These are phyloP conservation scores for Pristionchus mayeri DNA, from an alignment of 2,888 invertebrate species.

Conservation along the genomic window DNA sequence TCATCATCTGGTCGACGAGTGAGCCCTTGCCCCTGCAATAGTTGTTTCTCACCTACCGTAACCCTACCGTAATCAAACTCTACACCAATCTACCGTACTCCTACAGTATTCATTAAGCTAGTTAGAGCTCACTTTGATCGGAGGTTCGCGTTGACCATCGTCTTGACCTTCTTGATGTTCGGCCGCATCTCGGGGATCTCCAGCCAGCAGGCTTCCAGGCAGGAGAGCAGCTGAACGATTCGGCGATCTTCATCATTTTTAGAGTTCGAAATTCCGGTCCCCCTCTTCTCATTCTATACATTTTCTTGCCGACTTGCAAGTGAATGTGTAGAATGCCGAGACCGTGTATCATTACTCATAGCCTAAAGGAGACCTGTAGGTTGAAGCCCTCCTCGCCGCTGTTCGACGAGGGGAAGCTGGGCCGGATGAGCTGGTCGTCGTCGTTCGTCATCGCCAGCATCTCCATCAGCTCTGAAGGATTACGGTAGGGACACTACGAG, in stretches of 20 bases:
- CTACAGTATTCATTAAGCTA: no score
- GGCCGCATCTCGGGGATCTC: conserved; percentile 74
- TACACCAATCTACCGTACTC: no score
- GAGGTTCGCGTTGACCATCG: conserved; percentile 72
- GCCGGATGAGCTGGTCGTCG: conserved; percentile 72
- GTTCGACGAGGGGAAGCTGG: conserved; percentile 68
- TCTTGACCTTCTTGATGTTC: conserved; percentile 72
- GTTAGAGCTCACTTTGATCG: conserved; percentile 66
- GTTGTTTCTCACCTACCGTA: not conserved
- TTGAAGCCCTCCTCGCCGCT: conserved; percentile 68
- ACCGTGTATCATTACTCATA: not conserved
- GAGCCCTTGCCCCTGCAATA: conserved; percentile 69
- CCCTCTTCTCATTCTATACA: no score
- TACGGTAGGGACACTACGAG: no score
- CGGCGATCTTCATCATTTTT: no score
- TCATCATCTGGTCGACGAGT: conserved; percentile 75
- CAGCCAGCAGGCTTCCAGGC: conserved; percentile 75
- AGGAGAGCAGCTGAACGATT: conserved; percentile 68
- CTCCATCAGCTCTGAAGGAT: conserved; percentile 70
- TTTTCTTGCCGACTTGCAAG: no score
- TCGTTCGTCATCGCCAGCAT: conserved; percentile 74
- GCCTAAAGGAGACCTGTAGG: conserved; percentile 60
- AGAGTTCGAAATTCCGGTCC: no score
- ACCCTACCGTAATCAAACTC: not conserved
- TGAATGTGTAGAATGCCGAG: not conserved